Evolutionary conservation across 2,113 vertebrate species (phyloP), one percentile per base, ranked within the genome.

Genomic region (Podocnemis expansa): DNA sequence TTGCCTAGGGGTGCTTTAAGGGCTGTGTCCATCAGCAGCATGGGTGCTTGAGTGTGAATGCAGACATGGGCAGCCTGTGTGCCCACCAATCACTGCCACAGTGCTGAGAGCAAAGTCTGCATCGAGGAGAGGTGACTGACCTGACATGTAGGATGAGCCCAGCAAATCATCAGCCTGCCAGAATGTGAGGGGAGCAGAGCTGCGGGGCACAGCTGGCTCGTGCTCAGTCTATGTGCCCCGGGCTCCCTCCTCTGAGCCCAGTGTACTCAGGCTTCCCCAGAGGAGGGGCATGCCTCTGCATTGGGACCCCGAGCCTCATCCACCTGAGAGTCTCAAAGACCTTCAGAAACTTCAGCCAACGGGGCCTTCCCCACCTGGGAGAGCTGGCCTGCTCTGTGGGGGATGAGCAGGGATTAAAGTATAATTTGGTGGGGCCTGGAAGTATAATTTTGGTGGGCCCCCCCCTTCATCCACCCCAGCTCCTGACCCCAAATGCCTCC

Each of bases 1-100:
- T 10, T 10, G n/a, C 5, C 63, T 21, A 38, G 63, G 19, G n/a
- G 38, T 5, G 4, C 34, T 67, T 21, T 21, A 38, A 70, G 63
- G 63, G 34, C 19, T n/a, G 34, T 4, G 2, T 8, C 60, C 16
- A 4, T 58, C 55, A 27, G 24, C 25, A 27, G 55, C 55, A 10
- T 8, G 24, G 27, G 56, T 58, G 58, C 19, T 17, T 21, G 2
- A 34, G 34, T 2, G 63, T 16, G 34, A 38, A 67, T 2, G 12
- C 17, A n/a, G 85, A 88, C 24, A 84, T 94, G 94, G 95, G 94
- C 93, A 95, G 91, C 82, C 89, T 17, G 34, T 31, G 34, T 31
- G 19, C 60, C 34, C 16, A 12, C 58, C 58, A 31, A 2, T 13
- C 31, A 13, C 31, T 13, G 60, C 60, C 34, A 19, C 8, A 8